phyloP scores from a whole-genome alignment of 2,797 vertebrate genomes.

The Columba guinea region DNA sequence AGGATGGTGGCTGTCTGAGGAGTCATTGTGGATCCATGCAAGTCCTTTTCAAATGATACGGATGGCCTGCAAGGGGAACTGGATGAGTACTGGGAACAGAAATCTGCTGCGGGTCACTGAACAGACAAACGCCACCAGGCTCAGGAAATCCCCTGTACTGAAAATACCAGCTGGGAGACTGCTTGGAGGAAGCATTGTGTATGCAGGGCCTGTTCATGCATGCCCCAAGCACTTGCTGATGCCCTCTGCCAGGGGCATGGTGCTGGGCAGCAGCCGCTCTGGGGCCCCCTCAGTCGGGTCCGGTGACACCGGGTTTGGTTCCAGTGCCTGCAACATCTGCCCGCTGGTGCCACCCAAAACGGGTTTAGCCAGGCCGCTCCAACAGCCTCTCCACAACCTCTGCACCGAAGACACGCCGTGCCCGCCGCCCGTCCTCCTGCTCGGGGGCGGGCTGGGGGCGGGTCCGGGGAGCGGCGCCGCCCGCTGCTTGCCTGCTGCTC shows the following conservation, averaged over 20 bases:
- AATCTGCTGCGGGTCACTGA: too few species aligned
- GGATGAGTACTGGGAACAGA: not conserved
- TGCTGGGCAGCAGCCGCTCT: not conserved
- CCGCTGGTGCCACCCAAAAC: rapidly evolving
- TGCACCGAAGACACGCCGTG: rapidly evolving
- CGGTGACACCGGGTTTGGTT: too few species aligned
- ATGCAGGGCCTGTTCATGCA: rapidly evolving
- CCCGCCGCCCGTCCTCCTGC: not conserved
- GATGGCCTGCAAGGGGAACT: not conserved
- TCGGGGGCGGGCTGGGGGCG: not conserved
- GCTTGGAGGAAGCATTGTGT: too few species aligned
- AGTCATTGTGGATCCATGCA: rapidly evolving
- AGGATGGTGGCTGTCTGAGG: too few species aligned
- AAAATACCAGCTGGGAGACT: not conserved
- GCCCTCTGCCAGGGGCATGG: rapidly evolving
- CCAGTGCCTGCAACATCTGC: rapidly evolving
- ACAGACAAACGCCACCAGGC: not conserved
- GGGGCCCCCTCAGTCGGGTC: not conserved
- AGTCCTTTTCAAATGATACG: not conserved
- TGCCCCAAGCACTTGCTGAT: rapidly evolving
- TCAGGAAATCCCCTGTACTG: not conserved
- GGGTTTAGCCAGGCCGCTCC: too few species aligned
- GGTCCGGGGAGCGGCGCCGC: not conserved
- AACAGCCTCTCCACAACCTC: rapidly evolving
- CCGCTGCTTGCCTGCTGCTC: not conserved